These are phyloP conservation scores for Cyclopterus lumpus DNA, from an alignment of 2,797 vertebrate genomes.

Conservation along the genomic window DNA sequence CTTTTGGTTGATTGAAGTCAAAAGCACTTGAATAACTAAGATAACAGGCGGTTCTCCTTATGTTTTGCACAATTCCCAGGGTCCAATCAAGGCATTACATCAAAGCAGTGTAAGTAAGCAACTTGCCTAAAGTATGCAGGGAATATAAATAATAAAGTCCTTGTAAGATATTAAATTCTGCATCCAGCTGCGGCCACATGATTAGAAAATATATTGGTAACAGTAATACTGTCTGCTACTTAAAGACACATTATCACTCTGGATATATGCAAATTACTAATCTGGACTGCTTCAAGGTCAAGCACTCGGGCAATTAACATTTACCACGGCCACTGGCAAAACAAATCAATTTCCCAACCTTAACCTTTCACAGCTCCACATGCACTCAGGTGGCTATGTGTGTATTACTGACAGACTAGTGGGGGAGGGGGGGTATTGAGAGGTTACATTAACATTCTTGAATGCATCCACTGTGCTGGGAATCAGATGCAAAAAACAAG, in stretches of 20 bases:
- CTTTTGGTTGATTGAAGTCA: constrained; percentile 22
- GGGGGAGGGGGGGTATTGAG: constrained; percentile 49
- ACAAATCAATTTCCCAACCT: constrained; percentile 68
- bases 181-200: constrained; percentile 36
- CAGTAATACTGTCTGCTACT: constrained; percentile 39
- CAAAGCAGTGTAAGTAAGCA: constrained; percentile 3
- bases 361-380: constrained; percentile 25
- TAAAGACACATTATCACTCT: constrained; percentile 42
- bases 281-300: constrained; percentile 67
- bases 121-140: constrained; percentile 1
- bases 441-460: constrained; percentile 57
- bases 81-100: constrained; percentile 2
- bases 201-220: constrained; percentile 40
- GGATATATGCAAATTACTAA: constrained; percentile 66
- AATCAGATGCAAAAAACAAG: constrained; percentile 58
- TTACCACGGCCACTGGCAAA: constrained; percentile 62
- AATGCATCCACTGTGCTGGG: constrained; percentile 55
- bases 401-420: constrained; percentile 43
- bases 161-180: constrained; percentile 22
- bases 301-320: constrained; percentile 58
- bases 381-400: constrained; percentile 52
- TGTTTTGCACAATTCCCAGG: constrained; percentile 5
- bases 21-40: constrained; percentile 3
- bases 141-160: constrained; percentile 36
- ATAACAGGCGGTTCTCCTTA: not conserved